phyloP scores from a whole-genome alignment of 2,113 vertebrate genomes.

The Hyperopisus bebe region DNA sequence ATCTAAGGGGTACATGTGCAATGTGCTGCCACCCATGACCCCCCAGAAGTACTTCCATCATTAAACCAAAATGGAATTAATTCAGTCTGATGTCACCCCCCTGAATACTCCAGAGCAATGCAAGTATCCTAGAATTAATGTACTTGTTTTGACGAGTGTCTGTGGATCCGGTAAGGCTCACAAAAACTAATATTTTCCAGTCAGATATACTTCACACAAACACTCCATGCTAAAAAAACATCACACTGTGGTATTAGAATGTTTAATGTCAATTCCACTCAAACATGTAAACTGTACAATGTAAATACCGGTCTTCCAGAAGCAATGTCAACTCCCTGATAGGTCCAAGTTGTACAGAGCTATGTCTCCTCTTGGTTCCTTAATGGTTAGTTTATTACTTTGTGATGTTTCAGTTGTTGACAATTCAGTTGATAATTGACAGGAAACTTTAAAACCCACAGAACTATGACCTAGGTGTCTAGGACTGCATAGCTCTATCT shows the following conservation, averaged over 20 bases:
- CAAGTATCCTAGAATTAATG: neutral
- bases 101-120: neutral
- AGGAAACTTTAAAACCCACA: neutral
- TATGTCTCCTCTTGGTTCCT: neutral
- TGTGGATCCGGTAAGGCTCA: neutral
- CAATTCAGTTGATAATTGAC: neutral
- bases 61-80: neutral
- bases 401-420: neutral
- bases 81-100: neutral
- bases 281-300: neutral
- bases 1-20: neutral
- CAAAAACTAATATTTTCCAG: too few relatives aligned
- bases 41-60: neutral
- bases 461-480: neutral
- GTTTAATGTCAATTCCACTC: conserved; percentile 7
- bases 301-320: neutral
- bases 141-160: neutral
- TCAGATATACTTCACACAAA: neutral
- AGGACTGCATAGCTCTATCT: neutral
- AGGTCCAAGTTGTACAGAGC: neutral
- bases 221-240: neutral
- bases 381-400: neutral
- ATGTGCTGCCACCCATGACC: neutral
- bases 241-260: neutral
- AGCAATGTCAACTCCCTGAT: neutral